Conservation (phyloP, 2,797 vertebrate genomes). For the Pipistrellus pipistrellus region DNA sequence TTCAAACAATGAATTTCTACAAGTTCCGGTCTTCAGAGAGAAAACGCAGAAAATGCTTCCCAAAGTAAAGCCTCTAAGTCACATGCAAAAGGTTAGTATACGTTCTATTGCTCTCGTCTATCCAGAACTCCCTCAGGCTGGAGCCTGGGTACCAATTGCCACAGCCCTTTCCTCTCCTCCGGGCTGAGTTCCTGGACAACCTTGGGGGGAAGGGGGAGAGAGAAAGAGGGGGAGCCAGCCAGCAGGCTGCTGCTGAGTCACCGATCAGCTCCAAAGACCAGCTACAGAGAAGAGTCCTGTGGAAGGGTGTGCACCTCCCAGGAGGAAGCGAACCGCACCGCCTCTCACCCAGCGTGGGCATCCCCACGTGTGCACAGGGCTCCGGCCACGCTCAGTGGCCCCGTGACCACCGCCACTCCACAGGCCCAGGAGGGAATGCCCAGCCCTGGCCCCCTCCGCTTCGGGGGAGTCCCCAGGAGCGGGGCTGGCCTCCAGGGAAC, state of each 20-base stretch:
- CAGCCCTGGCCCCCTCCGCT: neutral
- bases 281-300: neutral
- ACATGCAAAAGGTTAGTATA: slow-evolving; percentile 25
- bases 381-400: neutral
- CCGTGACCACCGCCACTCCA: neutral
- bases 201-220: neutral
- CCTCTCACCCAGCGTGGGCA: neutral
- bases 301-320: neutral
- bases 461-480: neutral
- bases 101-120: neutral
- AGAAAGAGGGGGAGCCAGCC: neutral
- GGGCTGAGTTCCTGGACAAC: slow-evolving; percentile 58
- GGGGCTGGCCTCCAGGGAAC: neutral
- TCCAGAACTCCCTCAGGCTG: slow-evolving; percentile 25
- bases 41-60: slow-evolving; percentile 41
- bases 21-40: slow-evolving; percentile 33
- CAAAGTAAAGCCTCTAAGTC: slow-evolving; percentile 37
- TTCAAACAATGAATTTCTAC: slow-evolving; percentile 62
- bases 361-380: neutral
- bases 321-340: neutral
- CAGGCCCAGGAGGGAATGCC: neutral
- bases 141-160: neutral
- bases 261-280: neutral
- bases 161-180: neutral
- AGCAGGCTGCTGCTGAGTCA: neutral